Conservation (phyloP, 2,797 vertebrate genomes). For the Chaetodon trifasciatus region DNA sequence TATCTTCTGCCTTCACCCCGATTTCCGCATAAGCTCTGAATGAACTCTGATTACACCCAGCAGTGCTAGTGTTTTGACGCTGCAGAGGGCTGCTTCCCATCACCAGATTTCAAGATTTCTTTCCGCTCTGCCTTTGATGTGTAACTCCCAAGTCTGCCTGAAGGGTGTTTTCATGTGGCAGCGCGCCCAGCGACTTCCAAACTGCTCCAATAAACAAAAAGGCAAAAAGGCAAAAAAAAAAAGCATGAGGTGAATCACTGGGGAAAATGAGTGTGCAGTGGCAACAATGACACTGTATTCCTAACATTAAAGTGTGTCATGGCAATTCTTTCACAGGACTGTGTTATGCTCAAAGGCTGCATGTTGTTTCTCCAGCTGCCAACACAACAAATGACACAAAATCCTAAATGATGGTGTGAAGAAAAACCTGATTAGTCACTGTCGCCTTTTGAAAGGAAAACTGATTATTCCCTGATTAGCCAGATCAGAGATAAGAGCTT, state of each 20-base stretch:
- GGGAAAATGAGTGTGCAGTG: neutral
- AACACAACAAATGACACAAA: slow-evolving; percentile 21
- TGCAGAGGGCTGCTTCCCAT: slow-evolving; percentile 52
- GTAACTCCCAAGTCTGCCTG: slow-evolving; percentile 58
- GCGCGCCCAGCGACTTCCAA: slow-evolving; percentile 55
- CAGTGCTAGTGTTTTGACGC: slow-evolving; percentile 42
- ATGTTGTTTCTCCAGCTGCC: slow-evolving; percentile 25
- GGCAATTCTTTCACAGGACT: slow-evolving; percentile 27
- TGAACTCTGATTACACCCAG: slow-evolving; percentile 68
- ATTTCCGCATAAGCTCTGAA: slow-evolving; percentile 25
- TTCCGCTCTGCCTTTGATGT: slow-evolving; percentile 70
- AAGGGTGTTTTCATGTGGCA: slow-evolving; percentile 64
- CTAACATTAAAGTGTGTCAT: slow-evolving; percentile 26
- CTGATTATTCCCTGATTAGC: slow-evolving; percentile 63
- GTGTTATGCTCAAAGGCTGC: neutral
- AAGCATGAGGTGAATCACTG: slow-evolving; percentile 29
- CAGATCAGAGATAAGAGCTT: slow-evolving; percentile 54
- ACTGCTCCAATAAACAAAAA: slow-evolving; percentile 4
- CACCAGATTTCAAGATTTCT: slow-evolving; percentile 63
- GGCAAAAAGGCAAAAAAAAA: no score
- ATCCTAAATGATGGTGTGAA: slow-evolving; percentile 27
- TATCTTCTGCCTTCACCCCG: slow-evolving; percentile 20
- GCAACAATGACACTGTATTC: slow-evolving; percentile 46
- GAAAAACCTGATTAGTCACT: slow-evolving; percentile 37
- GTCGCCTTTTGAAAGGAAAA: slow-evolving; percentile 49